Percentiles rank a stretch among this genome's conserved stretches.
These are phyloP conservation scores for Carollia perspicillata DNA, from an alignment of 2,113 vertebrate genomes.

Conservation along the genomic window DNA sequence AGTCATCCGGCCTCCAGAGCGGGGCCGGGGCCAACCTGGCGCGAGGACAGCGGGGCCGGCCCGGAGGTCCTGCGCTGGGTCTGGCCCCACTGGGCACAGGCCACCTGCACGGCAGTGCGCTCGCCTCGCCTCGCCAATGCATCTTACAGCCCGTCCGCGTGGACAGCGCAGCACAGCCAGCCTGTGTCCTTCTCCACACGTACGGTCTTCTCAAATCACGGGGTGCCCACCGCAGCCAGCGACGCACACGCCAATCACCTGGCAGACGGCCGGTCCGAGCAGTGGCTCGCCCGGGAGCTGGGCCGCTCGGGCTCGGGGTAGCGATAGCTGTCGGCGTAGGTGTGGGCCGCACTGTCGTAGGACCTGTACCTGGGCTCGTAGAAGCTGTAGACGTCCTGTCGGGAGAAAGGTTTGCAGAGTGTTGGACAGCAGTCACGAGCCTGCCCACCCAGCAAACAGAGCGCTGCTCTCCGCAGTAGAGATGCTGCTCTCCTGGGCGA, in stretches of 20 bases:
- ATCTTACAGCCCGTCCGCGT: fast-evolving
- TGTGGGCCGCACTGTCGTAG: conserved; percentile 79
- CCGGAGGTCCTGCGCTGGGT: fast-evolving
- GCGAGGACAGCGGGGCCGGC: neutral
- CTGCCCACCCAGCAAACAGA: fast-evolving
- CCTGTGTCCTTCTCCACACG: fast-evolving
- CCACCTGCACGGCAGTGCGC: neutral
- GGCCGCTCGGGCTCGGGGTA: conserved; percentile 87
- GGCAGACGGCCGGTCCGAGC: conserved; percentile 91
- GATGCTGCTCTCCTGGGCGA: neutral
- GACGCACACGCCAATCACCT: conserved; percentile 79
- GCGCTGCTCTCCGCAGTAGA: fast-evolving
- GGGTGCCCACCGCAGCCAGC: neutral
- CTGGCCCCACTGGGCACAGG: neutral
- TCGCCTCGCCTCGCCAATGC: fast-evolving
- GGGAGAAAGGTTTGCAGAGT: neutral
- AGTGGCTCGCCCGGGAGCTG: conserved; percentile 93
- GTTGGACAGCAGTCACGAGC: neutral
- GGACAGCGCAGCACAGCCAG: neutral
- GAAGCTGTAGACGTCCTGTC: conserved; percentile 86
- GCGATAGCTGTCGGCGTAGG: conserved; percentile 84
- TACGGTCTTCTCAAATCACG: neutral
- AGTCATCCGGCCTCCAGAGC: neutral
- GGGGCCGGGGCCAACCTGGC: neutral
- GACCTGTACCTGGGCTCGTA: conserved; percentile 86